phyloP scores from a whole-genome alignment of 1,140 invertebrate species.

The honey bee (Apis mellifera) region Amel_HAv3.1 CM009940.2:9832501-9833000 shows the following conservation, averaged over 20 bases:
- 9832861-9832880: neutral
- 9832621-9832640: too few relatives aligned
- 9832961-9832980: neutral
- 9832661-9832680: neutral
- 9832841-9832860: constrained; percentile 54
- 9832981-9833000: neutral
- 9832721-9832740: constrained; percentile 7
- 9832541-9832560: constrained; percentile 23
- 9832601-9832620: neutral
- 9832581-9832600: neutral
- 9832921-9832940: neutral
- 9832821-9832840: constrained; percentile 66
- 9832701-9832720: neutral
- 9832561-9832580: neutral
- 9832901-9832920: constrained; percentile 50
- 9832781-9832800: constrained; percentile 53
- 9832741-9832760: constrained; percentile 50
- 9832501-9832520: constrained; percentile 28
- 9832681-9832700: neutral
- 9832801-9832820: constrained; percentile 66
- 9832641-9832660: neutral
- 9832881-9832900: neutral
- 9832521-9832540: constrained; percentile 40
- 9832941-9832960: neutral
- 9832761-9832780: constrained; percentile 59